Evolutionary conservation across 2,113 vertebrate species (phyloP), one percentile per base, ranked within the genome.

Genomic region (Apodemus speciosus): DNA sequence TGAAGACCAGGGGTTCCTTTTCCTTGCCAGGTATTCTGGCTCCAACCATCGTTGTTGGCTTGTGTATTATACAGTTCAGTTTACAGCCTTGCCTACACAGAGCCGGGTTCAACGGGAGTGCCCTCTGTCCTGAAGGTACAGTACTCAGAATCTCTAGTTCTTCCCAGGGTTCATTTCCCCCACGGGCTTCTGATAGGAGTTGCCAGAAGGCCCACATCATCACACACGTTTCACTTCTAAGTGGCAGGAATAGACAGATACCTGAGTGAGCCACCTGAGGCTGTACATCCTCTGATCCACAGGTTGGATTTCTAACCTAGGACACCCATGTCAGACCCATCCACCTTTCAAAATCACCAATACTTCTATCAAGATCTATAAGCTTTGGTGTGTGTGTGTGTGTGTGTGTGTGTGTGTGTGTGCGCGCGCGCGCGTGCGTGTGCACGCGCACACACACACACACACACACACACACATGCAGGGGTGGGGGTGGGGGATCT

Each of bases 1-100:
- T 53, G 40, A 60, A n/a, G 15, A 62, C 14, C 6, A 35, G 38
- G 27, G 15, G 20, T 51, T 38, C 25, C 71, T 21, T 30, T 80
- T 14, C 27, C 7, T 75, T 75, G 30, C 9, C 9, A 25, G 76
- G 35, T 21, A 15, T 49, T 32, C 18, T 80, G 32, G 51, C 30
- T 16, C 4, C 4, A 35, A 25, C 2, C 40, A 9, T 3, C 6
- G 9, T 5, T 62, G 35, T 1, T 18, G 23, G n/a, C 43, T 25
- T 71, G 43, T 46, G 25, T 18, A 20, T 60, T 5, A 2, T 1
- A 6, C 4, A 15, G 76, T 21, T 25, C 40, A 51, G 69, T 16
- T n/a, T 21, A 0, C 15, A 53, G n/a, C 1, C 15, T 14, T 53
- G 66, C 43, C 30, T 2, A 13, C 6, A 16, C 5, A 32, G 27